These are phyloP conservation scores for Poecilia picta DNA, from an alignment of 2,797 vertebrate genomes.

Conservation along the genomic window DNA sequence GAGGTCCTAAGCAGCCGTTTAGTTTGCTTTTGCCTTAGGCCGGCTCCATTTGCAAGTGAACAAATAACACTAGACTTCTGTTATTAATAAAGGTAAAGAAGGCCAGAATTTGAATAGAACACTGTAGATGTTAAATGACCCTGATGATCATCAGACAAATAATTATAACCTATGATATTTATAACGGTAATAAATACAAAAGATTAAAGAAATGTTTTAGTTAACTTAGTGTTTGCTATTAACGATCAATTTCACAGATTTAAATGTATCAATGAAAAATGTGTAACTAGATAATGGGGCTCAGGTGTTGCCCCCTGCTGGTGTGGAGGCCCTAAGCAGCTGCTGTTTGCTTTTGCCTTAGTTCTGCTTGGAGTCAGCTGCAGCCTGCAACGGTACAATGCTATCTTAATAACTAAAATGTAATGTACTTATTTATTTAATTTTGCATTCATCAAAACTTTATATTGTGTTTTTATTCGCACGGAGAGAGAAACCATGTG, in stretches of 20 bases:
- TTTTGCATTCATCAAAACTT: background rate
- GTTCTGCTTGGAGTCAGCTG: background rate
- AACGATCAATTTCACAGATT: background rate
- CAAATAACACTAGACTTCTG: background rate
- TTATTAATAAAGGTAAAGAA: background rate
- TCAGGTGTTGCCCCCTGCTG: background rate
- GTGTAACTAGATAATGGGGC: background rate
- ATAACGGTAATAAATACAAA: background rate
- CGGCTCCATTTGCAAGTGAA: background rate
- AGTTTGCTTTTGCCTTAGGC: background rate
- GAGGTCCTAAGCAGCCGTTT: background rate
- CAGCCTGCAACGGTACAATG: background rate
- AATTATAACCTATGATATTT: background rate
- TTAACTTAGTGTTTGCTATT: background rate
- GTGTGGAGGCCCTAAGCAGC: background rate
- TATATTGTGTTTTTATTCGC: background rate
- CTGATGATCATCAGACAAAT: background rate
- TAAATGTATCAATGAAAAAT: background rate
- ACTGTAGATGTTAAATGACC: background rate
- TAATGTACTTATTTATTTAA: background rate
- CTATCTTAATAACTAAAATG: background rate
- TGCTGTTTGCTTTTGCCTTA: background rate
- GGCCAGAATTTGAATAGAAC: background rate
- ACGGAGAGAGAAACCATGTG: background rate
- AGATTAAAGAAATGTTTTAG: background rate